Conservation (phyloP, 2,888 invertebrate genomes). For the Pardosa pseudoannulata region DNA sequence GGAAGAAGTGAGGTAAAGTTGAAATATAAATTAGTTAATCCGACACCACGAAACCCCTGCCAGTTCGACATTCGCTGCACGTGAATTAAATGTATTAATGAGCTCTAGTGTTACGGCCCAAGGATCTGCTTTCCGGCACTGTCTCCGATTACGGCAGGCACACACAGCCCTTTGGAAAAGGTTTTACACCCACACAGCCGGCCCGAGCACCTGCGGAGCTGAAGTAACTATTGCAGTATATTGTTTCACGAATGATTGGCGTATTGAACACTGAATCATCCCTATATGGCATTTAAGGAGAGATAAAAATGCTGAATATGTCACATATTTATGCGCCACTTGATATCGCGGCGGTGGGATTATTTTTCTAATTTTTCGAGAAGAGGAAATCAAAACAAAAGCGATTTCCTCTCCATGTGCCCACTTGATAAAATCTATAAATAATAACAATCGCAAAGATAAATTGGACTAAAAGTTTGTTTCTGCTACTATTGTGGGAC, state of each 20-base stretch:
- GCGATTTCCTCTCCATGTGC: background rate
- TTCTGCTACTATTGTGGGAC: too few species aligned
- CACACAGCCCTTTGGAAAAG: background rate
- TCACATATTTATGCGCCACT: background rate
- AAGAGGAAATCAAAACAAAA: background rate
- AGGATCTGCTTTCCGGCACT: background rate
- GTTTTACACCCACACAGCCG: background rate
- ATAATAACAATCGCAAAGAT: too few species aligned
- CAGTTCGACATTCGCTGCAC: background rate
- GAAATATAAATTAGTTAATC: background rate
- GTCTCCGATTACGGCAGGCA: background rate
- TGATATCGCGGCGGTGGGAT: background rate
- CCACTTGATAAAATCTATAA: too few species aligned
- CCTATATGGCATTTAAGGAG: background rate
- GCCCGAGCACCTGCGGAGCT: constrained; percentile 47
- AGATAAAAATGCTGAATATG: background rate
- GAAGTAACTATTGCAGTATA: constrained; percentile 21
- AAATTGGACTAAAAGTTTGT: too few species aligned
- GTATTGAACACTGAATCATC: constrained; percentile 6
- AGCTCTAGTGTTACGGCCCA: background rate
- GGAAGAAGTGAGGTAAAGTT: background rate
- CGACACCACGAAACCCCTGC: background rate
- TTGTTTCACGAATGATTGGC: constrained; percentile 43
- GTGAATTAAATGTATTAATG: background rate
- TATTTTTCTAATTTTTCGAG: background rate